phyloP scores from a whole-genome alignment of 2,113 vertebrate species.

The Axis porcinus region DNA sequence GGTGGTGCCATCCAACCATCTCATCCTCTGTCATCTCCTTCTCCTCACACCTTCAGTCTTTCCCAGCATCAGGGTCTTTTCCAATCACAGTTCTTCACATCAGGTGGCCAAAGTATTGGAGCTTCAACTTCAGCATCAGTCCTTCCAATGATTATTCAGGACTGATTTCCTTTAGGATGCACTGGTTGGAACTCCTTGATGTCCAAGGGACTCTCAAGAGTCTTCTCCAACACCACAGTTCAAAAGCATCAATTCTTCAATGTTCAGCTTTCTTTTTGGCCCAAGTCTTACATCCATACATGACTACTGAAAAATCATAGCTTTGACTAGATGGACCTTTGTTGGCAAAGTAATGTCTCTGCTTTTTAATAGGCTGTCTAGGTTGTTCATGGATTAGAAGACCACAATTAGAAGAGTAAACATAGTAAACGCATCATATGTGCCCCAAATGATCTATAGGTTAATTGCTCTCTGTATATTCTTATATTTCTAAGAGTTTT shows the following conservation, averaged over 20 bases:
- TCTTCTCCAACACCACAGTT: background rate
- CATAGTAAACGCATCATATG: background rate
- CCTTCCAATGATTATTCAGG: background rate
- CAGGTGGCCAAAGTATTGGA: background rate
- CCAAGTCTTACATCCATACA: background rate
- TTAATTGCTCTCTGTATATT: background rate
- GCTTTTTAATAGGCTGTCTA: background rate
- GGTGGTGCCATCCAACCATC: background rate
- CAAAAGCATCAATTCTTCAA: background rate
- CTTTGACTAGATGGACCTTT: background rate
- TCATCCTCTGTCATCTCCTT: background rate
- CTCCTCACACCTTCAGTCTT: background rate
- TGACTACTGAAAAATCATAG: background rate
- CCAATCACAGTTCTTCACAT: background rate
- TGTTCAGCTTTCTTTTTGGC: background rate
- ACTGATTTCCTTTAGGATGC: background rate
- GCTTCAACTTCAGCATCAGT: background rate
- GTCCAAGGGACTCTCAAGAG: background rate
- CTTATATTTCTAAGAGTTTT: background rate
- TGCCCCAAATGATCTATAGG: background rate
- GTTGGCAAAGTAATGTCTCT: background rate
- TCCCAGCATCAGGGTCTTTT: background rate
- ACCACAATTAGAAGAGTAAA: background rate
- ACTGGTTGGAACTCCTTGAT: background rate
- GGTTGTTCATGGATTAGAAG: background rate